Evolutionary conservation across 1,140 invertebrate species (phyloP).

Genomic region (Rhagoletis zephyria): DNA sequence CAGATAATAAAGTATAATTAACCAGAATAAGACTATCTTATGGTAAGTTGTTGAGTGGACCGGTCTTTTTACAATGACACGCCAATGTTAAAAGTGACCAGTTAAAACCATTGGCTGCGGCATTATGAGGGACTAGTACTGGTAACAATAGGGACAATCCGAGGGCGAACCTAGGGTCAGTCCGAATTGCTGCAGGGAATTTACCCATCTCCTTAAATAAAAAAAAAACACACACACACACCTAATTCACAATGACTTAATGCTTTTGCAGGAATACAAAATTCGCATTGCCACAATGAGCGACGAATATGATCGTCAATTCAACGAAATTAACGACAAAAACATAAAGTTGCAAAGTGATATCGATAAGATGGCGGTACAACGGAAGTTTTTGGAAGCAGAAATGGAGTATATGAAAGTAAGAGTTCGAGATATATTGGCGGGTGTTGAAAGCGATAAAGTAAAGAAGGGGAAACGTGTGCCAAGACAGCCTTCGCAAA

Average conservation of each 20-base stretch:
- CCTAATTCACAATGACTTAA: neutral
- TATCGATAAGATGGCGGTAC: neutral
- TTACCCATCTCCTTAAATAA: too few relatives aligned
- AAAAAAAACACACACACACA: neutral
- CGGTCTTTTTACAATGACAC: too few relatives aligned
- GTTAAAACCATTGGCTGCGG: too few relatives aligned
- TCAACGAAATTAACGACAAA: neutral
- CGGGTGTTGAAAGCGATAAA: neutral
- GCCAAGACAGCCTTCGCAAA: neutral
- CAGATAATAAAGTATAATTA: too few relatives aligned
- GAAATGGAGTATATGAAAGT: neutral
- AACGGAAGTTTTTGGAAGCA: neutral
- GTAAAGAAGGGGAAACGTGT: neutral
- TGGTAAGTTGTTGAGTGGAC: too few relatives aligned
- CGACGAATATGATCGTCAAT: neutral
- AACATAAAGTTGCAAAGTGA: neutral
- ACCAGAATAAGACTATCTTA: too few relatives aligned
- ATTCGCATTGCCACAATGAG: neutral
- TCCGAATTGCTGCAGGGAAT: too few relatives aligned
- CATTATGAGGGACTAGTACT: too few relatives aligned
- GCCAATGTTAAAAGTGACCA: too few relatives aligned
- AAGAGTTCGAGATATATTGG: neutral
- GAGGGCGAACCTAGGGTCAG: too few relatives aligned
- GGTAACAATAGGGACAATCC: too few relatives aligned
- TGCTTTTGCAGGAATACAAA: constrained; percentile 2